Conservation (phyloP, 2,113 vertebrate genomes). For the Anseranas semipalmata region DNA sequence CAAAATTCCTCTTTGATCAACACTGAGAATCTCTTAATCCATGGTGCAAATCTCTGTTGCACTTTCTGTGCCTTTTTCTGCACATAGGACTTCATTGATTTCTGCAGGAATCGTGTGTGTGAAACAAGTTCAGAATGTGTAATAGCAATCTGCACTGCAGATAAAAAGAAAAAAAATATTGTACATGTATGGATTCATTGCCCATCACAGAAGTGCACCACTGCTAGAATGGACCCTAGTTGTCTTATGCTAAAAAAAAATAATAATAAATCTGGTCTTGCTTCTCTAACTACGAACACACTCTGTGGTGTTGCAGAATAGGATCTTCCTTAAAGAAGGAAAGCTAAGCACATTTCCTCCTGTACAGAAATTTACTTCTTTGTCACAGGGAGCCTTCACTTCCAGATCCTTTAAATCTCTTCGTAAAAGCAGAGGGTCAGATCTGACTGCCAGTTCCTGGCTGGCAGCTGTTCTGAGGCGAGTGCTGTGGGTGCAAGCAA, state of each 20-base stretch:
- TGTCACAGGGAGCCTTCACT: background rate
- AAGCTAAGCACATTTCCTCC: background rate
- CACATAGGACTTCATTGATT: slow-evolving; percentile 38
- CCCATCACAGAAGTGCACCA: background rate
- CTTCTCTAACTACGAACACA: background rate
- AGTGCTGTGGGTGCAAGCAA: background rate
- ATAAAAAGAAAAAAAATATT: background rate
- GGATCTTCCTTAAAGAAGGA: background rate
- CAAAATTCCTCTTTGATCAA: slow-evolving; percentile 67
- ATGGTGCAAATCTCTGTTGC: slow-evolving; percentile 41
- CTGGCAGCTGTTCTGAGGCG: rapidly evolving
- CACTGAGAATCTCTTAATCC: slow-evolving; percentile 60
- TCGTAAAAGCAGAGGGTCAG: background rate
- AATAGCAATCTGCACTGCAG: slow-evolving; percentile 54
- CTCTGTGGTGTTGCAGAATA: background rate
- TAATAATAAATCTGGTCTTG: background rate
- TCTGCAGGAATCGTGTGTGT: background rate
- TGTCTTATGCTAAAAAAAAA: background rate
- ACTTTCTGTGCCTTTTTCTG: slow-evolving; percentile 18
- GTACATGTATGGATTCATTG: background rate
- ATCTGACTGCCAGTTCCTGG: background rate
- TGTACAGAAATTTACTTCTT: background rate
- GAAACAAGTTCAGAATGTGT: slow-evolving; percentile 35
- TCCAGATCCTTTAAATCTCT: background rate
- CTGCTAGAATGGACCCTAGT: background rate